Evolutionary conservation across 1,140 invertebrate genomes (phyloP).

Genomic region (Sinella curviseta): DNA sequence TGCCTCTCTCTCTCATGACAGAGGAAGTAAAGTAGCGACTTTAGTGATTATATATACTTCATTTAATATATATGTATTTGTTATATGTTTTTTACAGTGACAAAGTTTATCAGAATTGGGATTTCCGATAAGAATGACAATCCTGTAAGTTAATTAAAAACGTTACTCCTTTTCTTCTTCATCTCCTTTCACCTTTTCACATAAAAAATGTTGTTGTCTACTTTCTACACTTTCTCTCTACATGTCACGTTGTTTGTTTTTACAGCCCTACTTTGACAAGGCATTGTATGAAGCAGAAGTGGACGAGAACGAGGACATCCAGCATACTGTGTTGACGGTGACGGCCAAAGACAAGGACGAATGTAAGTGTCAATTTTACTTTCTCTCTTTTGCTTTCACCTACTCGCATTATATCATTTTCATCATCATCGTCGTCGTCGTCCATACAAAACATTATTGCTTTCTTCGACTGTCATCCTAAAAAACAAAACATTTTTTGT

Average conservation of each 20-base stretch:
- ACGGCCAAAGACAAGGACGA: conserved; percentile 98
- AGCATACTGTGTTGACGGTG: conserved; percentile 92
- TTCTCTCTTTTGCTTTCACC: not conserved
- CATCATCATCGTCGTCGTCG: not conserved
- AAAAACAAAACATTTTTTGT: too few species aligned
- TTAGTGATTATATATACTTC: not conserved
- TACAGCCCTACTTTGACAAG: conserved; percentile 87
- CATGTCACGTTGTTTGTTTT: not conserved
- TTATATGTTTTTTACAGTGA: conserved; percentile 73
- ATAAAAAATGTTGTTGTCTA: too few species aligned
- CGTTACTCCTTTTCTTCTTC: not conserved
- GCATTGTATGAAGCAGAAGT: conserved; percentile 93
- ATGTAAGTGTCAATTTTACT: conserved; percentile 71
- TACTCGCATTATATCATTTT: not conserved
- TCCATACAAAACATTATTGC: not conserved
- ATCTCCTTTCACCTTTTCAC: not conserved
- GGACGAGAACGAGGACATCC: conserved; percentile 96
- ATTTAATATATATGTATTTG: not conserved
- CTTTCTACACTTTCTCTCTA: not conserved
- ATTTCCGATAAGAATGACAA: conserved; percentile 68
- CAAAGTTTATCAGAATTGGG: conserved; percentile 86
- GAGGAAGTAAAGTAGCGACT: too few species aligned
- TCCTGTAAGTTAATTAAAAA: conserved; percentile 42
- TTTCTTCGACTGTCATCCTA: too few species aligned
- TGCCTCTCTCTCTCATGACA: too few species aligned